Evolutionary conservation across 2,113 vertebrate species (phyloP).

Genomic region (Oreochromis spilurus): DNA sequence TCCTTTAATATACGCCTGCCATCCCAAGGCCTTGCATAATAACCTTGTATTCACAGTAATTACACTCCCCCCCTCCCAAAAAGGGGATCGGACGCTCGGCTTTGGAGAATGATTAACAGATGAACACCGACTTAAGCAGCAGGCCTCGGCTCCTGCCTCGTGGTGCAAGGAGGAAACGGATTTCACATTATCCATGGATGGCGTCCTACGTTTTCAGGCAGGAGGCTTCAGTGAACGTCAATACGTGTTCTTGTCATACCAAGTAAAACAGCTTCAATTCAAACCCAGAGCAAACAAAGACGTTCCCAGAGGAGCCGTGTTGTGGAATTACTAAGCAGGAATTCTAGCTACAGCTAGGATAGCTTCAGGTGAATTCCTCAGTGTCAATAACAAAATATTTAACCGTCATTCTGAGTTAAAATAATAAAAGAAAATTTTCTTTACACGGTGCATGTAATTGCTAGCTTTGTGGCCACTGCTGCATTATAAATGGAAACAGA

Average conservation of each 20-base stretch:
- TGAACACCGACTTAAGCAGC: conserved; percentile 20
- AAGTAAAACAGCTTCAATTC: conserved; percentile 34
- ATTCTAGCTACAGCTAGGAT: background rate
- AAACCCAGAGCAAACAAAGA: conserved; percentile 8
- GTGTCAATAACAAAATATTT: background rate
- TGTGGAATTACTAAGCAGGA: background rate
- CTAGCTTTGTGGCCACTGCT: background rate
- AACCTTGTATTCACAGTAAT: conserved; percentile 48
- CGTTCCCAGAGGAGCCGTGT: background rate
- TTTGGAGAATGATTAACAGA: conserved; percentile 33
- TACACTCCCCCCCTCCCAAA: conserved; percentile 12
- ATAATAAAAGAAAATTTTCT: background rate
- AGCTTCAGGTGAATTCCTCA: background rate
- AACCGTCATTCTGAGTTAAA: background rate
- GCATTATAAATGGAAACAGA: conserved; percentile 35
- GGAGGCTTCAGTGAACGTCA: background rate
- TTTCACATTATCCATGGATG: conserved; percentile 26
- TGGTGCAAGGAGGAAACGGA: background rate
- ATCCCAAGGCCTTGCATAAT: conserved; percentile 41
- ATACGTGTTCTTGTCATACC: conserved; percentile 16
- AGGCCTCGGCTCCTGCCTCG: background rate
- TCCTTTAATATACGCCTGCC: conserved; percentile 47
- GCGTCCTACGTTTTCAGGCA: background rate
- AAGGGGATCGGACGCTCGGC: conserved; percentile 11
- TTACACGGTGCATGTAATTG: background rate